Conservation (phyloP, 2,797 vertebrate species). For the Cichlasoma orientale region DNA sequence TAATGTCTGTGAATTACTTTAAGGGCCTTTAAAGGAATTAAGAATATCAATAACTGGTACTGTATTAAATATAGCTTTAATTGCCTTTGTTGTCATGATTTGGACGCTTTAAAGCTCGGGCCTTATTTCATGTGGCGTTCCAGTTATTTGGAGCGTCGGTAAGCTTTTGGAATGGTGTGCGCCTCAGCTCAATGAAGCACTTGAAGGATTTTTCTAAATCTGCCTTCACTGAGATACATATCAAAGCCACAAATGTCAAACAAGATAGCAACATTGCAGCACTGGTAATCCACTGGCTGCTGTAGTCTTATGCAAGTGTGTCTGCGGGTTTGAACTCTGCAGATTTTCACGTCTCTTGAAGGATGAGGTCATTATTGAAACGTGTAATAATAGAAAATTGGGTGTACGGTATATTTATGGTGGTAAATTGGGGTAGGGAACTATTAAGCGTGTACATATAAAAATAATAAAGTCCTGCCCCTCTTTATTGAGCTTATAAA, state of each 20-base stretch:
- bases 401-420: background rate
- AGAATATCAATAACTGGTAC: background rate
- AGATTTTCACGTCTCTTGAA: background rate
- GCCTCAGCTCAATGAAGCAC: constrained; percentile 44
- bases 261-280: constrained; percentile 56
- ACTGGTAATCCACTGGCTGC: constrained; percentile 63
- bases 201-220: constrained; percentile 73
- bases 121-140: constrained; percentile 5
- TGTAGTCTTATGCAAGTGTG: constrained; percentile 28
- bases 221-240: constrained; percentile 66
- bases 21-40: background rate
- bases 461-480: constrained; percentile 10
- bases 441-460: background rate
- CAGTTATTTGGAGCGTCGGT: constrained; percentile 12
- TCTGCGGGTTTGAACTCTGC: constrained; percentile 1
- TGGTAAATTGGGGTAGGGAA: background rate
- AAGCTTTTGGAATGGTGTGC: constrained; percentile 22
- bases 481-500: constrained; percentile 37
- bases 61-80: background rate
- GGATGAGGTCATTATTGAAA: background rate
- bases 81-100: background rate
- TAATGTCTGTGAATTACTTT: background rate
- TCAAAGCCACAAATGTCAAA: constrained; percentile 74
- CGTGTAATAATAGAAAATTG: background rate
- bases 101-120: constrained; percentile 10